A percentile compares a stretch with the other conserved stretches of the same genome.
These are phyloP conservation scores for Muntiacus reevesi DNA, from an alignment of 2,113 vertebrate species.

Conservation along the genomic window DNA sequence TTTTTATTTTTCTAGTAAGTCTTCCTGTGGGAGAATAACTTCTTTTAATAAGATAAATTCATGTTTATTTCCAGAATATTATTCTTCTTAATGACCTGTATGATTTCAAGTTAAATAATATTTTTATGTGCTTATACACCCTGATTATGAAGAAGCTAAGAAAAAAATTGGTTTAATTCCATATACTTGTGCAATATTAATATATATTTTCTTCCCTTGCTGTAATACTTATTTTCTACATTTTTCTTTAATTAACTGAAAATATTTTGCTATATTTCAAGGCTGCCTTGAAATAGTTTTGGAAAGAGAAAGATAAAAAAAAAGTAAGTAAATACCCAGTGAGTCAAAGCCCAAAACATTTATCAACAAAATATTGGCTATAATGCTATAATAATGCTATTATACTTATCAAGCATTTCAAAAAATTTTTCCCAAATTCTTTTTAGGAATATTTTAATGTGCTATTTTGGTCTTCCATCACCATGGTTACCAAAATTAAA, in stretches of 20 bases:
- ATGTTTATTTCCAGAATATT: not conserved
- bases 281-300: not conserved
- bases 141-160: not conserved
- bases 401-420: not conserved
- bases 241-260: not conserved
- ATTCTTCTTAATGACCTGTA: not conserved
- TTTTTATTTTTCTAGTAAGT: not conserved
- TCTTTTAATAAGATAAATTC: not conserved
- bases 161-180: slow-evolving; percentile 5
- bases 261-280: not conserved
- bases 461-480: not conserved
- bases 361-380: not conserved
- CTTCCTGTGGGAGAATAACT: not conserved
- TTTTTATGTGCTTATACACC: not conserved
- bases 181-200: not conserved
- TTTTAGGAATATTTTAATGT: not conserved
- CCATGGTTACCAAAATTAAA: slow-evolving; percentile 46
- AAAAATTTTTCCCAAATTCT: not conserved
- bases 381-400: not conserved
- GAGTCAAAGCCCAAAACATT: not conserved
- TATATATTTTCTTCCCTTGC: not conserved
- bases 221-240: not conserved
- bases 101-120: not conserved
- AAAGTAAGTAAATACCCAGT: not conserved
- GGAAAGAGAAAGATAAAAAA: slow-evolving; percentile 5